Conservation (phyloP, 1,140 invertebrate genomes). For the Anastrepha ludens region DNA sequence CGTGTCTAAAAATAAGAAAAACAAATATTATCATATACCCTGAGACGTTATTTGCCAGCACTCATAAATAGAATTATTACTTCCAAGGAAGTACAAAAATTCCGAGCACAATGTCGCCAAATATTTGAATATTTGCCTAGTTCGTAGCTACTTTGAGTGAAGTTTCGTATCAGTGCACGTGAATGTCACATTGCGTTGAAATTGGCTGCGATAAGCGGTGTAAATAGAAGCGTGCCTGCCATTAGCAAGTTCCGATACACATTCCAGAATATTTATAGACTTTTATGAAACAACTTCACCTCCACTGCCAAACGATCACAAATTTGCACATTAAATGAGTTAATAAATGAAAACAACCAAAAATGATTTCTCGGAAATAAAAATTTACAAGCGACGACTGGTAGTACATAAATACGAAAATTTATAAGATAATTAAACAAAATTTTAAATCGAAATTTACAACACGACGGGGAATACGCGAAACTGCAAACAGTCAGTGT, state of each 20-base stretch:
- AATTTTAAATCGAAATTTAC: no score
- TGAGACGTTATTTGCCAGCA: no score
- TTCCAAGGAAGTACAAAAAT: conserved; percentile 1
- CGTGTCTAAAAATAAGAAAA: not conserved
- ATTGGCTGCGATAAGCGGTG: not conserved
- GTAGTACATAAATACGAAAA: no score
- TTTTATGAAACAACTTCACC: not conserved
- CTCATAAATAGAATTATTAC: conserved; percentile 5
- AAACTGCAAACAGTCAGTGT: no score
- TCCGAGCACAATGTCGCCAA: not conserved
- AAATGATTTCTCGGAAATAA: no score
- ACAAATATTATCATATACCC: not conserved
- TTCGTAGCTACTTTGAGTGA: not conserved
- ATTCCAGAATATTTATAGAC: not conserved
- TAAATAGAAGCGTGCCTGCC: not conserved
- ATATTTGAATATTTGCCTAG: not conserved
- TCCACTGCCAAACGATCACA: no score
- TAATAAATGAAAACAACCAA: no score
- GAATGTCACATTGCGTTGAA: not conserved
- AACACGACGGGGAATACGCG: no score
- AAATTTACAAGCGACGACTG: no score
- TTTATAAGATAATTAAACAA: no score
- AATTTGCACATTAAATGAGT: no score
- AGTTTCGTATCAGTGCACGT: not conserved
- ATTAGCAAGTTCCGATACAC: not conserved